Percentiles rank a stretch among this genome's conserved stretches.
These are phyloP conservation scores for Prosapia bicincta DNA, from an alignment of 2,888 invertebrate species.

Conservation along the genomic window DNA sequence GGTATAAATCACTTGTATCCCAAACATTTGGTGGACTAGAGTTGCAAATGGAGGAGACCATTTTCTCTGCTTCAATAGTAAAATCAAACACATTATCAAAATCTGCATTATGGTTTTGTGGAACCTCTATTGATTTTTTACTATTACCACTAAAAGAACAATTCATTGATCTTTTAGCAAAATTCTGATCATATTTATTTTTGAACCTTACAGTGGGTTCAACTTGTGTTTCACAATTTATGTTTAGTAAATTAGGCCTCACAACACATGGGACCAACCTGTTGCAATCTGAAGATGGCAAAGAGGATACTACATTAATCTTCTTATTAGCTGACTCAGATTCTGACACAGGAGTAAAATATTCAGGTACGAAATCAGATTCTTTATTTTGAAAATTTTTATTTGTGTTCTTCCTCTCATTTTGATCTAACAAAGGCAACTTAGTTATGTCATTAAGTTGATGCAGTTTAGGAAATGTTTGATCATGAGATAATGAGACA, in stretches of 20 bases:
- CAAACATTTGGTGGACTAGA: neutral
- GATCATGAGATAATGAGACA: neutral
- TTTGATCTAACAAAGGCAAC: neutral
- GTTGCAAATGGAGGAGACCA: slow-evolving; percentile 19
- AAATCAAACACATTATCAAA: slow-evolving; percentile 15
- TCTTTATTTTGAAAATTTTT: neutral
- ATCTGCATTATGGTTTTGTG: neutral
- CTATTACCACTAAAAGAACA: too few relatives aligned
- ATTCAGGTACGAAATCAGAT: neutral
- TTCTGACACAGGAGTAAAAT: neutral
- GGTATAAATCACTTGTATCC: neutral
- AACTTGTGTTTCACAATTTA: neutral
- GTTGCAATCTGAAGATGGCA: too few relatives aligned
- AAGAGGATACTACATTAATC: too few relatives aligned
- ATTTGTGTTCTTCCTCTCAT: neutral
- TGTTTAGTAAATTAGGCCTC: neutral
- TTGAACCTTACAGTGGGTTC: neutral
- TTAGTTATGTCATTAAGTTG: neutral
- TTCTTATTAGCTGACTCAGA: neutral
- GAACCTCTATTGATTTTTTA: too few relatives aligned
- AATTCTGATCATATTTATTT: neutral
- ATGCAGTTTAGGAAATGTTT: neutral
- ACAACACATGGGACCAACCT: neutral
- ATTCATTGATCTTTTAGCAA: too few relatives aligned
- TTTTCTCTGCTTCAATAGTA: slow-evolving; percentile 9